Evolutionary conservation across 2,888 invertebrate genomes (phyloP).

Genomic region (Ceramica pisi): DNA sequence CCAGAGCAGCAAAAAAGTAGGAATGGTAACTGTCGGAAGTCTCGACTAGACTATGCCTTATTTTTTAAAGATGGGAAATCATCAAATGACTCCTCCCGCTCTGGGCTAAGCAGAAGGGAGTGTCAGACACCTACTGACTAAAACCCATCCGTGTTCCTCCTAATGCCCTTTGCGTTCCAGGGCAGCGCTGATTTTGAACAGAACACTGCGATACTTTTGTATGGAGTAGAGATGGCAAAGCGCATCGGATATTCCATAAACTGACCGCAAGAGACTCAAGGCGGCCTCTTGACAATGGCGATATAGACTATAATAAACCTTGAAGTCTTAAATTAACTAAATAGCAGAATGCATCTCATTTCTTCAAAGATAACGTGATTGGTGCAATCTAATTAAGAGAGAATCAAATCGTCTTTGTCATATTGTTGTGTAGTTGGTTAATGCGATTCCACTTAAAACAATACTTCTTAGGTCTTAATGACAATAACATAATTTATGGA

Average conservation of each 20-base stretch:
- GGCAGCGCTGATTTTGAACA: not conserved
- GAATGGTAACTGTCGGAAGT: too few species aligned
- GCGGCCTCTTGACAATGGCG: not conserved
- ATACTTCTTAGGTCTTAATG: constrained; percentile 17
- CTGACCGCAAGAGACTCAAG: not conserved
- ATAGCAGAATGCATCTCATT: constrained; percentile 4
- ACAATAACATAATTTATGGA: constrained; percentile 8
- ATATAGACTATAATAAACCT: not conserved
- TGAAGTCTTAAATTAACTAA: not conserved
- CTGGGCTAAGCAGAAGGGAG: too few species aligned
- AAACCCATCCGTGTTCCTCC: too few species aligned
- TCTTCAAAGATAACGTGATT: constrained; percentile 1
- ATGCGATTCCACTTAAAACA: constrained; percentile 1
- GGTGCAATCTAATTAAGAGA: constrained; percentile 4
- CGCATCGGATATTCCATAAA: not conserved
- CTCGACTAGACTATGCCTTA: too few species aligned
- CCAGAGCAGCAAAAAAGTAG: too few species aligned
- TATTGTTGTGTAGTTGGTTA: not conserved
- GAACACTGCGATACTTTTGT: not conserved
- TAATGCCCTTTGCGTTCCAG: too few species aligned
- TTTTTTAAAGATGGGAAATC: too few species aligned
- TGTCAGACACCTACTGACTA: too few species aligned
- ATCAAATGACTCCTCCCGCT: too few species aligned
- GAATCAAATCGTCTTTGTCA: constrained; percentile 15
- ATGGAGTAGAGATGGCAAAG: not conserved